Base-by-base conservation (phyloP, 1,140 invertebrate genomes). In the Melipona quadrifasciata region DNA sequence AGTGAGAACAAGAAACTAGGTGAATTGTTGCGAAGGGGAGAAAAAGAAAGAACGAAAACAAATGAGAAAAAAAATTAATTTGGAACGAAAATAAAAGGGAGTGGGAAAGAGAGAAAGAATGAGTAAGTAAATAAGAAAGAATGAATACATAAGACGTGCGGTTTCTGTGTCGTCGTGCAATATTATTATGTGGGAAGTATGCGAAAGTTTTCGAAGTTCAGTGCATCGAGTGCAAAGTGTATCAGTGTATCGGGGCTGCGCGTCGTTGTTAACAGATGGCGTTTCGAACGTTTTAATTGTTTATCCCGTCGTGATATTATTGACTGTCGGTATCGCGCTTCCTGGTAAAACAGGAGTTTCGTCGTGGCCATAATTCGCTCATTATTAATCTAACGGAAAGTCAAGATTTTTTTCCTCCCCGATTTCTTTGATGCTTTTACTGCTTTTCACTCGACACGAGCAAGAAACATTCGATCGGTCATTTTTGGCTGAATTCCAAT, bases 121-220 rank as follows among this genome's bases (percentile, higher is more conserved):
- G 80, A 67, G 19, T 55, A 58, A 53, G 21, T 34, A 27, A 27
- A 24, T 58, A n/a, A 27, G n/a, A 34, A 53, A 51, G 21, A 71
- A 14, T 34, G 80, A 76, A 73, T 78, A 84, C 3, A 61, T 64
- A 53, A 79, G 27, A 88, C 57, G 64, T 77, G 76, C 85, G 86
- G 67, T 89, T 90, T 89, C 87, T 86, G 77, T 85, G 86, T 89
- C 76, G 76, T 55, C 68, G 68, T 82, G 85, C 74, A 76, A 83
- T 77, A 83, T 84, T 34, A 19, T 84, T 80, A 74, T 27, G 53
- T 14, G 79, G 10, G 3, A 67, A 58, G n/a, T 65, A 57, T 47
- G 82, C 61, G 64, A 55, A 64, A 80, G 74, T 85, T 88, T 84
- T 82, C 77, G 34, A 71, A 78, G 82, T 84, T 58, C 77, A 82